Evolutionary conservation across 2,113 vertebrate genomes (phyloP), one percentile per base, ranked within the genome.

Genomic region (Rattus rattus): DNA sequence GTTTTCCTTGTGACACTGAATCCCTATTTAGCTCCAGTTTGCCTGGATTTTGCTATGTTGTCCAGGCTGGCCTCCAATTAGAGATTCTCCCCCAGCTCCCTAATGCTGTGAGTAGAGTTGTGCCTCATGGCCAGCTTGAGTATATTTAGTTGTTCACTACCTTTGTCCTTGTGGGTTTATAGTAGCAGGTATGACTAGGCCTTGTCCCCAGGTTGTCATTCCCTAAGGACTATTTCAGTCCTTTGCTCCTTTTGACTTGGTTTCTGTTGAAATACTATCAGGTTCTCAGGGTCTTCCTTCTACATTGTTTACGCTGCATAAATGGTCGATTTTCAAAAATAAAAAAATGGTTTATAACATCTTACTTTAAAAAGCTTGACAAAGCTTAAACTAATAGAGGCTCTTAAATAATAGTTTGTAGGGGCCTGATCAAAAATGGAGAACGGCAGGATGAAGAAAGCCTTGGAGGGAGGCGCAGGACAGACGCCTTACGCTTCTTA

Each of bases 401-500:
- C 28, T 75, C 12, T 84, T 93, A 92, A 75, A 0, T 93, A 0
- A 91, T 39, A 99, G 99, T 99, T 47, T 99, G 99, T 94, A 98
- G 99, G 84, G 99, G 99, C 89, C 97, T 99, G 98, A 99, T 99
- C 52, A 99, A 99, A 98, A 99, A 99, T 0, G 99, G 99, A 14
- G 99, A 99, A 96, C 98, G 99, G 22, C 99, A 99, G 98, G 99
- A 99, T 10, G 99, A 99, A 98, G 99, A 99, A 80, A 99, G 99
- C 0, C 97, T 99, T 7, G 99, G 99, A 3, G 99, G 99, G 52
- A 99, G 99, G n/a, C 99, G 99, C 36, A 99, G 99, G 80, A 99
- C 99, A 0, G 99, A 99, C 97, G 99, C 99, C 0, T 98, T 99
- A 17, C 98, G 99, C 47, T 99, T 99, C 98, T 98, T 99, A 0